Base-by-base conservation (phyloP, 2,113 vertebrate species). In the Panthera leo region DNA sequence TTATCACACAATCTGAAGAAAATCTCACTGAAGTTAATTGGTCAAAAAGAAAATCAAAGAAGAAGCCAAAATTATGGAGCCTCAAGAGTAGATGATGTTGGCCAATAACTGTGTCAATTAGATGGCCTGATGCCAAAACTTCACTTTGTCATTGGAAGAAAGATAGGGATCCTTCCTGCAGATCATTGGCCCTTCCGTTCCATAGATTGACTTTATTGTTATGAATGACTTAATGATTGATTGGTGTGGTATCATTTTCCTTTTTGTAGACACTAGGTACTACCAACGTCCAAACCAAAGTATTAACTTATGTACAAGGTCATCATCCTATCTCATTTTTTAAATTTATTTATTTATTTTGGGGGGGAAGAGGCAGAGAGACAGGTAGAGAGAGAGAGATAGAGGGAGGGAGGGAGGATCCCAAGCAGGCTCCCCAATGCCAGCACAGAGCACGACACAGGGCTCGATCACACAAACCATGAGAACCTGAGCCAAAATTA, bases 11-110 rank as follows among this genome's bases (percentile, higher is more conserved):
- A 70, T 96, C 97, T 93, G 98, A 98, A 97, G 96, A 98, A 98
- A 98, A 98, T 96, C 95, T 94, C 95, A 98, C 89, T 96, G 90
- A 98, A 97, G 92, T 89, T 97, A 98, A 97, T 97, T 96, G 95
- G 10, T 36, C 97, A 93, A 92, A 98, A 98, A 98, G 92, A 97
- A 98, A 98, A 97, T 87, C 89, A 90, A 89, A 98, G 94, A 83
- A 97, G 90, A 92, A 98, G 97, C 86, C 92, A 98, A 97, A 97
- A 94, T 94, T 65, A 34, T 76, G 55, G 86, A 25, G 73, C 97
- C 97, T 97, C 95, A 27, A 91, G 95, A 91, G 94, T 63, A 97
- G 96, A 96, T 95, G 97, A 98, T 96, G 96, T 95, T 96, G 97
- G 97, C 91, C 91, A 95, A 96, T 94, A 98, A 12, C 48, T 94